Evolutionary conservation across 2,888 invertebrate species (phyloP).

Genomic region (Cylloceria caligata): DNA sequence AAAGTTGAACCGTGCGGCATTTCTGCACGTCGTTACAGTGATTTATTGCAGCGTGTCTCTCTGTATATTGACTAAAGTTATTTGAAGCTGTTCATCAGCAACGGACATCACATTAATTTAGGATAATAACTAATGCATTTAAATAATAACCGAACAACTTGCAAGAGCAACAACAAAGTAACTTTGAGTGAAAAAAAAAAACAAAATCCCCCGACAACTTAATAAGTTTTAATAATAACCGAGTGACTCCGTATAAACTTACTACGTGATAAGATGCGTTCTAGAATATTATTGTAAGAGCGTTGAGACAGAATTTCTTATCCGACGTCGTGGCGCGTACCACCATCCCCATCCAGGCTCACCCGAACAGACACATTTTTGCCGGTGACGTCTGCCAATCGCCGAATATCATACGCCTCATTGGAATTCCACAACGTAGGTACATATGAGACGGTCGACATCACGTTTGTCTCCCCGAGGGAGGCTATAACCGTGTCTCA

Average conservation of each 20-base stretch:
- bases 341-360: conserved; percentile 1
- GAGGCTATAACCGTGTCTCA: conserved; percentile 73
- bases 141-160: no score
- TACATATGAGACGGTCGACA: conserved; percentile 74
- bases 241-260: conserved; percentile 30
- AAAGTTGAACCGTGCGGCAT: neutral
- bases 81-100: neutral
- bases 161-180: no score
- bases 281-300: conserved; percentile 14
- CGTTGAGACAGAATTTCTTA: conserved; percentile 32
- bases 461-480: conserved; percentile 78
- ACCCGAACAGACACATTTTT: conserved; percentile 73
- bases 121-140: no score
- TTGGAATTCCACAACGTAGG: conserved; percentile 76
- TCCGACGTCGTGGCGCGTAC: conserved; percentile 38
- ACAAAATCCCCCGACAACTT: no score
- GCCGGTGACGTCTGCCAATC: conserved; percentile 78
- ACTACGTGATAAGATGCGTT: conserved; percentile 10
- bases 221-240: no score
- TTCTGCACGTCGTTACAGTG: neutral
- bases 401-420: conserved; percentile 79
- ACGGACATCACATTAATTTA: neutral
- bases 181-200: neutral
- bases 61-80: neutral
- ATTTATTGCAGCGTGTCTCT: neutral